Conservation (phyloP, 2,888 invertebrate genomes). For the Nipponacmea schrenckii region DNA sequence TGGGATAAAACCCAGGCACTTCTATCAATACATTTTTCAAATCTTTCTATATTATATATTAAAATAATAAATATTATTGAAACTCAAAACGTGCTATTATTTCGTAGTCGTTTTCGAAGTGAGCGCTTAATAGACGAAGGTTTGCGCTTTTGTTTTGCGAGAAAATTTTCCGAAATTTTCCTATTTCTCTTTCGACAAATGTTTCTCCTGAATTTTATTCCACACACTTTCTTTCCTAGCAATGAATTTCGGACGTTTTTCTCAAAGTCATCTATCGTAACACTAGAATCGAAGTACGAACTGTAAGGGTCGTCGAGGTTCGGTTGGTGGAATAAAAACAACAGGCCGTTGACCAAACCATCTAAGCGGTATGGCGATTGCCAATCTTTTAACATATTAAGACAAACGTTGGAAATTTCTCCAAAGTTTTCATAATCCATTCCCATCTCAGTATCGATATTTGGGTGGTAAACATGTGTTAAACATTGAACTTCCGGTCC, state of each 20-base stretch:
- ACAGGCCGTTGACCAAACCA: conserved; percentile 50
- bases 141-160: too few species aligned
- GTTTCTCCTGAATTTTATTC: conserved; percentile 19
- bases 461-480: conserved; percentile 95
- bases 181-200: not conserved
- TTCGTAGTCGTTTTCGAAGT: too few species aligned
- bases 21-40: too few species aligned
- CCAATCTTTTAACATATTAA: conserved; percentile 56
- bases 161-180: too few species aligned
- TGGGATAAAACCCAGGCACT: too few species aligned
- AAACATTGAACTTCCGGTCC: conserved; percentile 96
- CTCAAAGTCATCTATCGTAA: conserved; percentile 33
- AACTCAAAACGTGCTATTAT: too few species aligned
- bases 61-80: too few species aligned
- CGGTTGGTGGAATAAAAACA: conserved; percentile 57
- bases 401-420: conserved; percentile 44
- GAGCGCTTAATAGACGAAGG: too few species aligned
- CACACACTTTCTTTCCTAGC: conserved; percentile 44
- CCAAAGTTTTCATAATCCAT: conserved; percentile 1
- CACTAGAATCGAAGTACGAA: conserved; percentile 34
- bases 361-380: conserved; percentile 41
- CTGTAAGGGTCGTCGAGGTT: conserved; percentile 51
- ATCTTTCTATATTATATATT: too few species aligned
- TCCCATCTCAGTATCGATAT: conserved; percentile 78
- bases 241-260: conserved; percentile 44